phyloP scores from a whole-genome alignment of 2,797 vertebrate genomes.

The Manis crassicaudata region DNA sequence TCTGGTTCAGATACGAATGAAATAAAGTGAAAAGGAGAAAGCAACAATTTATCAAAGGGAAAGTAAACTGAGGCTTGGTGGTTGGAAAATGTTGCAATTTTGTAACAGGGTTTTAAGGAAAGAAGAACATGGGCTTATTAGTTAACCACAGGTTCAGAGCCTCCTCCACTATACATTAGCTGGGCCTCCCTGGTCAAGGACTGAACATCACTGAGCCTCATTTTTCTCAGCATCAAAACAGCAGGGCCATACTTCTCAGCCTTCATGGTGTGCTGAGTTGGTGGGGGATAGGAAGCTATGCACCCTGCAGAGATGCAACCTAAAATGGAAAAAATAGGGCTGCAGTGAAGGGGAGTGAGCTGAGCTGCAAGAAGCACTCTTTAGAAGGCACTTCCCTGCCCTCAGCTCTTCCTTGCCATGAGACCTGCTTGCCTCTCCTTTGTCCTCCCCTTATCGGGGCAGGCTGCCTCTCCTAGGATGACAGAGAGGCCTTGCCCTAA shows the following conservation, averaged over 20 bases:
- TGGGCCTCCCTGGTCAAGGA: neutral
- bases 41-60: neutral
- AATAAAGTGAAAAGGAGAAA: neutral
- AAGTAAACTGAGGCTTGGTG: neutral
- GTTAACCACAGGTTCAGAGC: neutral
- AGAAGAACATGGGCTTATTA: neutral
- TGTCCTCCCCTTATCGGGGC: neutral
- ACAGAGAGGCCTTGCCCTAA: neutral
- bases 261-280: neutral
- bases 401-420: neutral
- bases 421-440: neutral
- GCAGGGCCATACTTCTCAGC: neutral
- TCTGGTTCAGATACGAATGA: conserved; percentile 1
- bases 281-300: neutral
- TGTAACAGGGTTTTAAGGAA: neutral
- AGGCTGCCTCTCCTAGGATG: neutral
- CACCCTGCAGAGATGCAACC: neutral
- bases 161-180: neutral
- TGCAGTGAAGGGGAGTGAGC: neutral
- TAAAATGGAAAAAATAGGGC: neutral
- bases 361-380: accelerated
- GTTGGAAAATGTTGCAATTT: neutral
- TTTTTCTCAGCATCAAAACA: neutral
- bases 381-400: neutral
- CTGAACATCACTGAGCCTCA: neutral